phyloP scores from a whole-genome alignment of 2,888 invertebrate genomes.

The Cephus spinipes region DNA sequence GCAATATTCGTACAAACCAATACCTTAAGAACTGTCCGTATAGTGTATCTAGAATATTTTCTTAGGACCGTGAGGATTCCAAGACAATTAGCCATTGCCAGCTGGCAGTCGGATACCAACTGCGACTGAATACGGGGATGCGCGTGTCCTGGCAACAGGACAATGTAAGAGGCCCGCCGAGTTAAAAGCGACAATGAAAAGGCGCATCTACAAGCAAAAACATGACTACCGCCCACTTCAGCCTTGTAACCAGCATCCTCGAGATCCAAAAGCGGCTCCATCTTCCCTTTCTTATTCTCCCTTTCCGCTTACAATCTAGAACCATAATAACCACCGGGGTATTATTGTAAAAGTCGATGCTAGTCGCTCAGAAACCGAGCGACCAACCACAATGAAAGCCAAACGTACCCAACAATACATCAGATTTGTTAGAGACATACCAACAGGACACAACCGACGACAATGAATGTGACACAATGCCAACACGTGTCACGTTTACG shows the following conservation, averaged over 20 bases:
- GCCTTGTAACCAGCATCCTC: not conserved
- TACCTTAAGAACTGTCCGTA: not conserved
- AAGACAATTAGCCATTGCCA: not conserved
- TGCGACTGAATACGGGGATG: conserved; percentile 23
- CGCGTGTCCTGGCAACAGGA: conserved; percentile 57
- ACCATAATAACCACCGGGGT: not conserved
- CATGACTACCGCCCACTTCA: conserved; percentile 37
- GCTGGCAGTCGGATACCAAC: not conserved
- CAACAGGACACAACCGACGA: conserved; percentile 18
- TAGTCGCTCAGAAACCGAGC: conserved; percentile 19
- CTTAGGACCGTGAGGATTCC: not conserved
- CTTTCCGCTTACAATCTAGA: not conserved
- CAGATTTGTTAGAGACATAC: conserved; percentile 45
- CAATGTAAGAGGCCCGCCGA: conserved; percentile 5
- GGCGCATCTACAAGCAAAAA: conserved; percentile 40
- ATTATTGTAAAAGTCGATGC: conserved; percentile 35
- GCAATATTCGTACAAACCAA: not conserved
- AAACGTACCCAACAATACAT: conserved; percentile 38
- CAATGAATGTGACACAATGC: conserved; percentile 19
- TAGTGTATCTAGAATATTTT: not conserved
- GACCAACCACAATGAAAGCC: not conserved
- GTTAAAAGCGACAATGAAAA: conserved; percentile 37
- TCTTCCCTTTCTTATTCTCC: not conserved
- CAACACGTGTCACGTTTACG: conserved; percentile 36
- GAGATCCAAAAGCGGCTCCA: conserved; percentile 1